Conservation (phyloP, 2,113 vertebrate species). For the Pavo muticus region DNA sequence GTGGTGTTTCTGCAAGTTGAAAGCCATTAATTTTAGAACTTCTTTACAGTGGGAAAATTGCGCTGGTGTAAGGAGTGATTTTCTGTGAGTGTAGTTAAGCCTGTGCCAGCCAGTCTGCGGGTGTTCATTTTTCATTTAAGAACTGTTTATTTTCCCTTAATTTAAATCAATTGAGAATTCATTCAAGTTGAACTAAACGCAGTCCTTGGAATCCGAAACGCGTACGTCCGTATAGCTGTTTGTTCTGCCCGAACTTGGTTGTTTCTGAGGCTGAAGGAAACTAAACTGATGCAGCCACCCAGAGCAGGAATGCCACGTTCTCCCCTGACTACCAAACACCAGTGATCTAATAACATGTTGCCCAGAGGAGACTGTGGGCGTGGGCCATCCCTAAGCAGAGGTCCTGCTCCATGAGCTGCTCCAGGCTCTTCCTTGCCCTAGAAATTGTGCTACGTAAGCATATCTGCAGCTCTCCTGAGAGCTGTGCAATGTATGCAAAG, state of each 20-base stretch:
- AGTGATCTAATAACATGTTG: rapidly evolving
- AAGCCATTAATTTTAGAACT: conserved; percentile 31
- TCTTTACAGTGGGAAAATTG: conserved; percentile 4
- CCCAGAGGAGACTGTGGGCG: not conserved
- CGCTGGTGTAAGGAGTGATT: not conserved
- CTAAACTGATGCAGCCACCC: not conserved
- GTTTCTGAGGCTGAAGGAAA: not conserved
- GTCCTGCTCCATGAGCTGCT: not conserved
- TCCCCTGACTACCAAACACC: rapidly evolving
- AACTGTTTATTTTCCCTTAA: conserved; percentile 32
- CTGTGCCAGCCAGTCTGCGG: not conserved
- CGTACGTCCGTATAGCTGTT: not conserved
- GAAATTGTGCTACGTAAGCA: not conserved
- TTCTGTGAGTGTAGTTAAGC: not conserved
- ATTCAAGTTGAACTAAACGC: not conserved
- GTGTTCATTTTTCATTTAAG: conserved; percentile 25
- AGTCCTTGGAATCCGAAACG: not conserved
- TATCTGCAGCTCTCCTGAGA: not conserved
- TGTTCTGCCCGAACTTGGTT: not conserved
- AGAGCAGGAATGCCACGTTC: rapidly evolving
- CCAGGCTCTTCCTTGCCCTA: not conserved
- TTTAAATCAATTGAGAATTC: not conserved
- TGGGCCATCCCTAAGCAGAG: not conserved
- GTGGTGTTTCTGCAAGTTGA: not conserved
- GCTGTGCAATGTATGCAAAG: rapidly evolving